Conservation (phyloP, 2,888 invertebrate species). For the Drosophila tanythrix region DNA sequence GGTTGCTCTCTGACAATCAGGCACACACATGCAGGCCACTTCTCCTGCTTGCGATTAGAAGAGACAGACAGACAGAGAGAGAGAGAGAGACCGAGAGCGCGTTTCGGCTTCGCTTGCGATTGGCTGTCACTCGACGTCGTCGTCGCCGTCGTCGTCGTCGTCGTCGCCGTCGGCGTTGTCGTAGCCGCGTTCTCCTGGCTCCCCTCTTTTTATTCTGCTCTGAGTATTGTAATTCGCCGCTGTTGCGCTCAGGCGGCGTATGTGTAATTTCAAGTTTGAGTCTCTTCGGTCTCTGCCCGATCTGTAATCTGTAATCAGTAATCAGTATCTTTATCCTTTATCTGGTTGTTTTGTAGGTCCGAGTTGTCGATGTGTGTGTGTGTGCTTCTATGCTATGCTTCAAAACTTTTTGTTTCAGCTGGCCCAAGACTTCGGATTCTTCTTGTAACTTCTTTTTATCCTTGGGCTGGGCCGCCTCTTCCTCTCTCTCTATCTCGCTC, state of each 20-base stretch:
- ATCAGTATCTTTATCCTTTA: conserved; percentile 3
- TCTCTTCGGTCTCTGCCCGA: conserved; percentile 37
- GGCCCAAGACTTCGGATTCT: conserved; percentile 20
- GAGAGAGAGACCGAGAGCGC: conserved; percentile 25
- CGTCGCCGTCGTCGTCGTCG: conserved; percentile 21
- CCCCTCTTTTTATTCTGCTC: conserved; percentile 14
- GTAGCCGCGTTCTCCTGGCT: conserved; percentile 27
- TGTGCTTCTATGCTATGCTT: conserved; percentile 26
- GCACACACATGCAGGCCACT: conserved; percentile 51
- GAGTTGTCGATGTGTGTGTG: conserved; percentile 42
- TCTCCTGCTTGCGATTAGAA: conserved; percentile 51
- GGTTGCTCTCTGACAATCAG: conserved; percentile 47
- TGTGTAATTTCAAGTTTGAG: conserved; percentile 66
- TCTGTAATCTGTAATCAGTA: conserved; percentile 35
- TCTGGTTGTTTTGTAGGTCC: conserved; percentile 47
- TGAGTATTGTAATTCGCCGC: conserved; percentile 54
- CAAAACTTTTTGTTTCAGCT: conserved; percentile 48
- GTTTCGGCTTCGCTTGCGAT: conserved; percentile 54
- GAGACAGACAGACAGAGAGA: conserved; percentile 7
- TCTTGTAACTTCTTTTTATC: conserved; percentile 32
- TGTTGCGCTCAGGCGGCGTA: conserved; percentile 56
- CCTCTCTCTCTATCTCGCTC: conserved; percentile 24
- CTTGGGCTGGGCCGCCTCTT: conserved; percentile 26
- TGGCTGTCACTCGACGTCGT: conserved; percentile 33
- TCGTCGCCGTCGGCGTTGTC: conserved; percentile 12